Base-by-base conservation (phyloP, 2,113 vertebrate genomes). In the Ictalurus punctatus region DNA sequence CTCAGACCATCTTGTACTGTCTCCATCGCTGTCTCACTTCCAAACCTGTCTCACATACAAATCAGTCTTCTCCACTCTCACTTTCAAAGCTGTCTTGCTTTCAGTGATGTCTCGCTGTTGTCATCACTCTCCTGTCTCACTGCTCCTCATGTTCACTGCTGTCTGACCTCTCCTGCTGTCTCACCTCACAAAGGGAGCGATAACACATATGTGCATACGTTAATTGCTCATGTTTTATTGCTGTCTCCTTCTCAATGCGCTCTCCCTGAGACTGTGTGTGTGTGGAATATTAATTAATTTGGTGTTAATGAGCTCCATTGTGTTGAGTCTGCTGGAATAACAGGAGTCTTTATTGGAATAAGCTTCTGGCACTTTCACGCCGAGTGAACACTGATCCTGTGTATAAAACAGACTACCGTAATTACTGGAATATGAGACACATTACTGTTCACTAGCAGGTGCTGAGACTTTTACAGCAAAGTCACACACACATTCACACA, bases 271-370 rank as follows among this genome's bases (percentile, higher is more conserved):
- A 14, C 23, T 13, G 14, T 71, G 69, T 34, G 21, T 76, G 73
- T 23, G 40, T 40, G 67, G 83, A 89, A 89, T 89, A 44, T 59
- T 69, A 89, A 89, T 69, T 76, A 23, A 25, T 14, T 17, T 58
- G 48, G 30, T 67, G 67, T 85, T 85, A 85, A 85, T 80, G 78
- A 84, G 44, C 52, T 74, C 37, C 78, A 86, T 90, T 87, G 85
- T 84, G 37, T 63, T 83, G 12, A 81, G 34, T 87, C 37, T 85
- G 69, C 73, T 56, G 73, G 37, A 74, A n/a, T 83, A 52, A 87
- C 65, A 69, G 78, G 86, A 25, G 52, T 52, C 65, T 86, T 87
- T 54, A 87, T 40, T 14, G 73, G 44, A 25, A 1, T 76, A 30
- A 54, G 48, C 85, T 48, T 80, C 74, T 27, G 8, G 59, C 61